A percentile compares a stretch with the other conserved stretches of the same genome.
These are phyloP conservation scores for Cossypha niveicapilla DNA, from an alignment of 2,797 vertebrate genomes.

Conservation along the genomic window DNA sequence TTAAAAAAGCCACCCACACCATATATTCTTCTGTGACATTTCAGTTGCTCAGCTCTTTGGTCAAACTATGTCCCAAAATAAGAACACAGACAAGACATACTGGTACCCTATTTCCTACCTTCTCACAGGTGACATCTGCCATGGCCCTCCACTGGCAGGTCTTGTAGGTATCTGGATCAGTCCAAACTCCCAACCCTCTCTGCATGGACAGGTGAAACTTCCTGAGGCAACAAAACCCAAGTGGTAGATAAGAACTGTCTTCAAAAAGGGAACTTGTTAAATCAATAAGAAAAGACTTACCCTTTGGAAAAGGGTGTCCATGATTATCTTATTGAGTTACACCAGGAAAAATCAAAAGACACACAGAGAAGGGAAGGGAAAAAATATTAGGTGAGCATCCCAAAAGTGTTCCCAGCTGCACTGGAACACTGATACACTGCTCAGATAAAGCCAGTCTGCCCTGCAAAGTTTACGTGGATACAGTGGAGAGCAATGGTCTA, in stretches of 20 bases:
- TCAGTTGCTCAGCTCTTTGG: background rate
- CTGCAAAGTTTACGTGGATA: background rate
- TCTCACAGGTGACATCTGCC: background rate
- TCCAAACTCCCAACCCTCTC: background rate
- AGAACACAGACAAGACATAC: background rate
- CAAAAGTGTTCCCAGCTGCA: background rate
- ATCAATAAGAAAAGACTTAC: background rate
- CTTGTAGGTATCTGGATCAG: background rate
- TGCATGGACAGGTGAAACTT: background rate
- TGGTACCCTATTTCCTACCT: background rate
- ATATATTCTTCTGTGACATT: background rate
- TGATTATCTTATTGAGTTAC: background rate
- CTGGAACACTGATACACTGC: background rate
- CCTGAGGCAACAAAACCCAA: background rate
- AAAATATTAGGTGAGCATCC: background rate
- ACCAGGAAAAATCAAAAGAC: background rate
- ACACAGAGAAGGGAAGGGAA: background rate
- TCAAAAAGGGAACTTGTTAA: background rate
- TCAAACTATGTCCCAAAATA: background rate
- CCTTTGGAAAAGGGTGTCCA: background rate
- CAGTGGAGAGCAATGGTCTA: background rate
- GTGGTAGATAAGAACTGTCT: background rate
- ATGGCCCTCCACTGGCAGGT: background rate
- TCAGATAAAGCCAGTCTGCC: background rate
- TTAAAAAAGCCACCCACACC: background rate